Evolutionary conservation across 2,888 invertebrate species (phyloP).

Genomic region (Limnephilus lunatus): DNA sequence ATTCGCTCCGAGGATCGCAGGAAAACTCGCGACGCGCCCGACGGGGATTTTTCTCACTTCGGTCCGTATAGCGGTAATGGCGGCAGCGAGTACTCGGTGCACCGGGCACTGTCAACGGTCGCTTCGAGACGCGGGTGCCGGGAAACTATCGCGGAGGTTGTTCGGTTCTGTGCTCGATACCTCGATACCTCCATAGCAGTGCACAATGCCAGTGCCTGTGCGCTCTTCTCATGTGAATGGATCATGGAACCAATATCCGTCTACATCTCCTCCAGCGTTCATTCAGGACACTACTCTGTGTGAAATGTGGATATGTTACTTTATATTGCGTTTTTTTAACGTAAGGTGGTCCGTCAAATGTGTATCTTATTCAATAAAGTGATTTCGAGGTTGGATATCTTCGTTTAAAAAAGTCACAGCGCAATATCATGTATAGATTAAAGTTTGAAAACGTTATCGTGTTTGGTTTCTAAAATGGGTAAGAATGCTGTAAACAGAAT

Average conservation of each 20-base stretch:
- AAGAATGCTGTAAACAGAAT: background rate
- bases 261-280: background rate
- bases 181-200: background rate
- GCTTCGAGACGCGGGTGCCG: background rate
- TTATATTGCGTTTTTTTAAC: background rate
- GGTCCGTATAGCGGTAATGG: background rate
- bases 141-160: constrained; percentile 10
- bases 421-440: background rate
- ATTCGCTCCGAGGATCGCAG: constrained; percentile 39
- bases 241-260: background rate
- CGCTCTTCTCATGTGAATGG: background rate
- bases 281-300: too few species aligned
- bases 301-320: background rate
- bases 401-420: background rate
- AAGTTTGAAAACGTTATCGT: background rate
- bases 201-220: background rate
- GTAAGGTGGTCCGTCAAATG: background rate
- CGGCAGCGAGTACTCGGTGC: background rate
- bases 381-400: background rate
- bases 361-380: background rate
- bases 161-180: background rate
- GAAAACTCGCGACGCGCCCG: background rate
- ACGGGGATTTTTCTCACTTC: background rate
- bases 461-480: background rate
- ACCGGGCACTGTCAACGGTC: background rate